Evolutionary conservation across 1,140 invertebrate species (phyloP).

Genomic region (Protaetia brevitarsis): DNA sequence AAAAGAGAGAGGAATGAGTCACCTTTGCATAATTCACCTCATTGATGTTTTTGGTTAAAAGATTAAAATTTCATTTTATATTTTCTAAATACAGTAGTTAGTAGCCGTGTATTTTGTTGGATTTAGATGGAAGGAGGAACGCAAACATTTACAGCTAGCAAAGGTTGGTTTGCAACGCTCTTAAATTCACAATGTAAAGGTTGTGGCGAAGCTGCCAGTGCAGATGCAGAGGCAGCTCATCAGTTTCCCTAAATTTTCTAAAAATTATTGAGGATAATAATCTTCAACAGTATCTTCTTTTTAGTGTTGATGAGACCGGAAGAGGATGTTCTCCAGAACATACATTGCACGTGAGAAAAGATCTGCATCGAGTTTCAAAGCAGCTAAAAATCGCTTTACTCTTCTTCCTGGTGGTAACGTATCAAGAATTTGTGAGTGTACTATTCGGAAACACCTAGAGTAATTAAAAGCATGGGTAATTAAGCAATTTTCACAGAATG

Average conservation of each 20-base stretch:
- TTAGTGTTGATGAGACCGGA: slow-evolving; percentile 41
- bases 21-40: no score
- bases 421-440: not conserved
- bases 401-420: not conserved
- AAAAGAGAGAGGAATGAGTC: no score
- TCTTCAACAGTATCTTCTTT: not conserved
- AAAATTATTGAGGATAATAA: not conserved
- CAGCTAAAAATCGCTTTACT: not conserved
- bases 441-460: not conserved
- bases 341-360: slow-evolving; percentile 48
- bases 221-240: not conserved
- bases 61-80: no score
- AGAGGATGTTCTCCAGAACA: slow-evolving; percentile 49
- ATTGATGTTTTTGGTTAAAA: no score
- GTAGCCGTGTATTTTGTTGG: no score
- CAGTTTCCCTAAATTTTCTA: not conserved
- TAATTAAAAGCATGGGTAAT: not conserved
- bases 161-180: no score
- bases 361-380: slow-evolving; percentile 6
- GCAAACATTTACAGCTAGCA: no score
- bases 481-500: not conserved
- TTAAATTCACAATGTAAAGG: no score
- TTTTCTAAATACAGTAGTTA: no score
- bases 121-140: no score
- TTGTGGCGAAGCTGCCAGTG: no score